These are phyloP conservation scores for Pseudoips prasinana DNA, from an alignment of 2,888 invertebrate species.

Conservation along the genomic window DNA sequence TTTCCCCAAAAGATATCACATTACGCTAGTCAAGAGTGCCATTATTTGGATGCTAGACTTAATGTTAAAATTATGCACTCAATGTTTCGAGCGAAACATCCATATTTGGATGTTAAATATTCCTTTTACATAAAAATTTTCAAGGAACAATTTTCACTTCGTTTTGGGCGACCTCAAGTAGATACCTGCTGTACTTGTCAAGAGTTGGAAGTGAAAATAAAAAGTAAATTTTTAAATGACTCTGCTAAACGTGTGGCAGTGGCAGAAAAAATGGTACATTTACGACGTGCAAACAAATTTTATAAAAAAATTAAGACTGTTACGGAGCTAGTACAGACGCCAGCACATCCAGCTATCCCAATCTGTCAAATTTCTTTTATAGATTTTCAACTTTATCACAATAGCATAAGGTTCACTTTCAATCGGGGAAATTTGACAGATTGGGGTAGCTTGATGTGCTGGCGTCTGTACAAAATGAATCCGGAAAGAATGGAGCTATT, in stretches of 20 bases:
- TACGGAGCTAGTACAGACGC: too few relatives aligned
- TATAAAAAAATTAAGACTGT: slow-evolving; percentile 5
- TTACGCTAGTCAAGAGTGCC: neutral
- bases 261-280: slow-evolving; percentile 12
- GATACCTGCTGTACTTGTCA: slow-evolving; percentile 13
- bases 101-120: slow-evolving; percentile 1
- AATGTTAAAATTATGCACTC: neutral
- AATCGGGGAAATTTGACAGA: too few relatives aligned
- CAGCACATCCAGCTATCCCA: too few relatives aligned
- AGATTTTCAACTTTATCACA: too few relatives aligned
- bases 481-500: slow-evolving; percentile 1
- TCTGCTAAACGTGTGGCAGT: slow-evolving; percentile 5
- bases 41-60: neutral
- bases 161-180: slow-evolving; percentile 15
- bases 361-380: too few relatives aligned
- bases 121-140: slow-evolving; percentile 8
- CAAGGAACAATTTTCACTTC: slow-evolving; percentile 8
- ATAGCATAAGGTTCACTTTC: too few relatives aligned
- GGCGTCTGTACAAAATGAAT: neutral
- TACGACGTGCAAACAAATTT: slow-evolving; percentile 12
- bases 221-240: slow-evolving; percentile 5
- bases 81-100: neutral
- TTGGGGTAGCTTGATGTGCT: neutral
- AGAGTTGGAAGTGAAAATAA: slow-evolving; percentile 5
- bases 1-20: slow-evolving; percentile 2